Base-by-base conservation (phyloP, 2,888 invertebrate genomes). In the Drosophila maculinotata region DNA sequence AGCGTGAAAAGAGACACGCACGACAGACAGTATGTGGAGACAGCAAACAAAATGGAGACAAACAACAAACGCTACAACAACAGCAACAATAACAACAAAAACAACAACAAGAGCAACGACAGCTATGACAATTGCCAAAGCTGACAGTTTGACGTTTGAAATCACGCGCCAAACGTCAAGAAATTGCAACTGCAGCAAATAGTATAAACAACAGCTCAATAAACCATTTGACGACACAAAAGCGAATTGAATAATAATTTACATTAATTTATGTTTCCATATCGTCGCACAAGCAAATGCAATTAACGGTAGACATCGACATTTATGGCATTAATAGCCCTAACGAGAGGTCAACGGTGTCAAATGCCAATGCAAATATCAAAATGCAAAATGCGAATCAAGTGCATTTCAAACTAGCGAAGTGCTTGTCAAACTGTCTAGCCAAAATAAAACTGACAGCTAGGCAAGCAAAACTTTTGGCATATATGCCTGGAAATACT, bases 91-190 rank as follows among this genome's bases (percentile, higher is more conserved):
- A n/a, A n/a, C n/a, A n/a, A n/a, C n/a, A n/a, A n/a, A 38, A 49
- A 41, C 39, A 33, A 35, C 45, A 53, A 38, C 45, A 48, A 10
- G 9, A 23, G 20, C 17, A 12, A 23, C 69, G 25, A 33, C 56
- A 52, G 30, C 17, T 31, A 14, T 68, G 76, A 76, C 83, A 80
- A 79, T 76, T 72, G 68, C 58, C 67, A 69, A 63, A 76, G 60
- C 76, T 86, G 79, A 80, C 87, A 80, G 65, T 71, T 87, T 85
- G 72, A 72, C 86, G 69, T 67, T 78, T 85, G 47, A 76, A 82
- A 75, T 87, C 88, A 87, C 79, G 81, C 86, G 72, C 72, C 79
- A 63, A 79, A 59, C 67, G 64, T 58, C 70, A 67, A 65, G 58
- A 64, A 20, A 35, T 39, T 44, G 52, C 63, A 59, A 59, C 49